Conservation (phyloP, 2,797 vertebrate genomes). For the Rhinoraja longicauda region DNA sequence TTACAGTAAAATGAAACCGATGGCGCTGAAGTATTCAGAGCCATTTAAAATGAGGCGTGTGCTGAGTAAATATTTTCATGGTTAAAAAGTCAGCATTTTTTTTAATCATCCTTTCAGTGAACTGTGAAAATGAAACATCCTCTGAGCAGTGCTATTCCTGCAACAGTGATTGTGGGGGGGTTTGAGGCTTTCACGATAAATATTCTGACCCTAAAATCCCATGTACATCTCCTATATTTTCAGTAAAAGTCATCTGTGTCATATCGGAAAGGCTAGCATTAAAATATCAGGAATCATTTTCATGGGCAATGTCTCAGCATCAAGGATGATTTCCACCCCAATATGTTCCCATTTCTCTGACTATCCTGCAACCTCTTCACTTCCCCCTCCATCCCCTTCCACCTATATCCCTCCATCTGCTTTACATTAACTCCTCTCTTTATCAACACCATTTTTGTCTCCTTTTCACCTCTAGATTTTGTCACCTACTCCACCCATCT, state of each 20-base stretch:
- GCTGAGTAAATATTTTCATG: not conserved
- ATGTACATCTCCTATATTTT: not conserved
- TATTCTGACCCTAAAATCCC: not conserved
- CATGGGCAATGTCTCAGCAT: too few relatives aligned
- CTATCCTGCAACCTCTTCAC: too few relatives aligned
- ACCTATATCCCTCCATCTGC: too few relatives aligned
- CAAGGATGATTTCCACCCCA: too few relatives aligned
- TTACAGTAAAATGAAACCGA: not conserved
- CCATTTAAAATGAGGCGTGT: not conserved
- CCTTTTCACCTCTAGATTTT: too few relatives aligned
- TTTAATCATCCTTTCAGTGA: not conserved
- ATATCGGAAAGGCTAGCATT: not conserved
- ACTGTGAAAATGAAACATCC: not conserved
- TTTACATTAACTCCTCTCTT: too few relatives aligned
- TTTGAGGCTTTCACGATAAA: not conserved
- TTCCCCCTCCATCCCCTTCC: too few relatives aligned
- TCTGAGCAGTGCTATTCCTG: not conserved
- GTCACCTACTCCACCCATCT: too few relatives aligned
- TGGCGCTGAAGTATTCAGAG: not conserved
- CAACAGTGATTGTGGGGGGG: not conserved
- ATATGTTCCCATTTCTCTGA: too few relatives aligned
- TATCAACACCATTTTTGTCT: too few relatives aligned
- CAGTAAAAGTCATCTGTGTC: not conserved
- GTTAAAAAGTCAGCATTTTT: not conserved
- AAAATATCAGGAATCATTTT: not conserved